These are phyloP conservation scores for Macquaria ambigua DNA, from an alignment of 2,113 vertebrate species.

Conservation along the genomic window DNA sequence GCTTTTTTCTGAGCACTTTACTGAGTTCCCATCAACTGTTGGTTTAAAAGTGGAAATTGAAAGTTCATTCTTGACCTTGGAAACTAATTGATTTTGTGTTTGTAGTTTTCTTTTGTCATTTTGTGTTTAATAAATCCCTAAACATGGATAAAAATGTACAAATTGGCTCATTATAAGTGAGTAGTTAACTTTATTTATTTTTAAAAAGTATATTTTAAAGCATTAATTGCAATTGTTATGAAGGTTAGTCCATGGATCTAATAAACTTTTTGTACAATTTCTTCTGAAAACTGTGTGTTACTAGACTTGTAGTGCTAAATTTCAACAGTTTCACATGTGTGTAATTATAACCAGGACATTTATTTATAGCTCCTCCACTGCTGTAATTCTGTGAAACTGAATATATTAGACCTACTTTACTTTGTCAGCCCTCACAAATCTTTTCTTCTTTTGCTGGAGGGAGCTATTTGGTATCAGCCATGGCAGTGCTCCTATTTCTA, in stretches of 20 bases:
- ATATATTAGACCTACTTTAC: constrained; percentile 11
- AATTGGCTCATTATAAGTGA: not conserved
- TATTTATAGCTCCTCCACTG: not conserved
- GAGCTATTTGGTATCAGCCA: not conserved
- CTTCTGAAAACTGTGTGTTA: not conserved
- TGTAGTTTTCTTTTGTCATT: not conserved
- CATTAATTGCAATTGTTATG: not conserved
- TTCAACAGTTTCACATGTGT: not conserved
- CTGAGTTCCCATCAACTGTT: not conserved
- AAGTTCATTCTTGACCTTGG: not conserved
- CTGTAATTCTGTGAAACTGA: constrained; percentile 9
- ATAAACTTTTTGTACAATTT: not conserved
- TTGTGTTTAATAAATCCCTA: not conserved
- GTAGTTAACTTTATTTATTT: not conserved
- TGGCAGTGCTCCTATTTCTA: not conserved
- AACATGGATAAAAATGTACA: not conserved
- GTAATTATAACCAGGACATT: not conserved
- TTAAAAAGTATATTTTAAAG: not conserved
- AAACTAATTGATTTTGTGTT: not conserved
- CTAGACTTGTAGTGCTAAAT: not conserved
- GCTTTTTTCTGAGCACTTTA: not conserved
- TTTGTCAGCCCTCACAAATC: not conserved
- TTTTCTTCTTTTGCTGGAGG: not conserved
- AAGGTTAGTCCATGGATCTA: not conserved
- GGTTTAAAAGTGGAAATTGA: not conserved